Evolutionary conservation across 2,888 invertebrate species (phyloP).

Genomic region (Linyphia triangularis): DNA sequence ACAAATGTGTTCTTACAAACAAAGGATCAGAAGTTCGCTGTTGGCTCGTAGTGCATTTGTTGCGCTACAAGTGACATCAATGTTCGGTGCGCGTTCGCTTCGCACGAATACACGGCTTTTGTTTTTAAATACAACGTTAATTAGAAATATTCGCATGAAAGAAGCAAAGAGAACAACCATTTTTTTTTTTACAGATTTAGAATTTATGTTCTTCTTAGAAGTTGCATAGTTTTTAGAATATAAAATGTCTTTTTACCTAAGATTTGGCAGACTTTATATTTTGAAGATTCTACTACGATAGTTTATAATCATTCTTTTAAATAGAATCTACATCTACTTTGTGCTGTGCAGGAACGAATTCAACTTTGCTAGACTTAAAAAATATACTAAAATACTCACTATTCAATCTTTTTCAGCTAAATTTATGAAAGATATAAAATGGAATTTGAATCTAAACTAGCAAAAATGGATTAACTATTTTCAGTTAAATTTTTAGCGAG

Average conservation of each 20-base stretch:
- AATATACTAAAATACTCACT: slow-evolving; percentile 13
- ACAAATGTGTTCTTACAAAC: too few species aligned
- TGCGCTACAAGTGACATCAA: too few species aligned
- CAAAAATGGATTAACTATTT: slow-evolving; percentile 1
- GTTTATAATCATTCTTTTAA: not conserved
- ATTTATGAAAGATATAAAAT: not conserved
- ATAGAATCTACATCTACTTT: not conserved
- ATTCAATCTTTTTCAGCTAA: not conserved
- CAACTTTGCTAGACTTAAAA: slow-evolving; percentile 8
- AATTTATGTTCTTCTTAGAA: slow-evolving; percentile 3
- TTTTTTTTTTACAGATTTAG: not conserved
- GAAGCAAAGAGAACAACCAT: not conserved
- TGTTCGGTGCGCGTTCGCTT: too few species aligned
- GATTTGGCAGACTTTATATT: not conserved
- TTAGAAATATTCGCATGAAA: not conserved
- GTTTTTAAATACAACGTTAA: not conserved
- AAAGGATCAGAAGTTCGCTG: too few species aligned
- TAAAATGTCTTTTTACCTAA: not conserved
- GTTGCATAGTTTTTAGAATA: not conserved
- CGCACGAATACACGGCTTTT: too few species aligned
- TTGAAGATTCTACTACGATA: not conserved
- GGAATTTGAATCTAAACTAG: slow-evolving; percentile 13
- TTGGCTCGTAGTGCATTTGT: too few species aligned
- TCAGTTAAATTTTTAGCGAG: not conserved
- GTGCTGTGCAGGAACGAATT: slow-evolving; percentile 17